Conservation (phyloP, 2,888 invertebrate genomes). For the Pyrocoelia pectoralis region DNA sequence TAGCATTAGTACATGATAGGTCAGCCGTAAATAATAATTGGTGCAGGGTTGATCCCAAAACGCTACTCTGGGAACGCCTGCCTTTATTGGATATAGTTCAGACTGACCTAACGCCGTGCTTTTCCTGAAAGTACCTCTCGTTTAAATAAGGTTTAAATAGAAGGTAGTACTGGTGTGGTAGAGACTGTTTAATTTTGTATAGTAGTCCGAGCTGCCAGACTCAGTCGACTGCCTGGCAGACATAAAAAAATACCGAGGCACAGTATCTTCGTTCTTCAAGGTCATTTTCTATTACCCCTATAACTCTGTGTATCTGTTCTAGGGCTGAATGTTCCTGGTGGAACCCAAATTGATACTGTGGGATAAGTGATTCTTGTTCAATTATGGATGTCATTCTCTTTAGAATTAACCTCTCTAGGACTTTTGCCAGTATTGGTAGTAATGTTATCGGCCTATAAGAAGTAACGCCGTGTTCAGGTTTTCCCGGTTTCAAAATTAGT, state of each 20-base stretch:
- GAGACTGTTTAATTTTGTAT: constrained; percentile 26
- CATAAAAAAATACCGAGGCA: constrained; percentile 23
- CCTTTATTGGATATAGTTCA: constrained; percentile 6
- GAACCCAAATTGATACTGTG: neutral
- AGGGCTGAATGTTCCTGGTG: neutral
- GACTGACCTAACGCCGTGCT: neutral
- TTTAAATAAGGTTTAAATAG: neutral
- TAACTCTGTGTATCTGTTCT: neutral
- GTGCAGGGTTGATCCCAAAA: constrained; percentile 3
- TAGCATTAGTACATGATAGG: constrained; percentile 1
- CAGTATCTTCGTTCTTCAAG: constrained; percentile 17
- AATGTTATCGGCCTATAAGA: too few relatives aligned
- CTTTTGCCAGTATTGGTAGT: too few relatives aligned
- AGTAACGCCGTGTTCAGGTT: too few relatives aligned
- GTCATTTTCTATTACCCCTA: neutral
- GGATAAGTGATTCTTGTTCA: neutral
- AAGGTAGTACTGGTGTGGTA: constrained; percentile 17
- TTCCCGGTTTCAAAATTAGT: too few relatives aligned
- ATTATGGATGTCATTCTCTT: neutral
- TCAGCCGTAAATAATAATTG: constrained; percentile 2
- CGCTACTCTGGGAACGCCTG: constrained; percentile 9
- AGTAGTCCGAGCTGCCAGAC: constrained; percentile 26
- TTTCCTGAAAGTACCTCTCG: constrained; percentile 12
- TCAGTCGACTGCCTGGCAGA: too few relatives aligned
- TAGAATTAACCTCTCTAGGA: too few relatives aligned